Conservation (phyloP, 2,113 vertebrate species). For the Serinus canaria region DNA sequence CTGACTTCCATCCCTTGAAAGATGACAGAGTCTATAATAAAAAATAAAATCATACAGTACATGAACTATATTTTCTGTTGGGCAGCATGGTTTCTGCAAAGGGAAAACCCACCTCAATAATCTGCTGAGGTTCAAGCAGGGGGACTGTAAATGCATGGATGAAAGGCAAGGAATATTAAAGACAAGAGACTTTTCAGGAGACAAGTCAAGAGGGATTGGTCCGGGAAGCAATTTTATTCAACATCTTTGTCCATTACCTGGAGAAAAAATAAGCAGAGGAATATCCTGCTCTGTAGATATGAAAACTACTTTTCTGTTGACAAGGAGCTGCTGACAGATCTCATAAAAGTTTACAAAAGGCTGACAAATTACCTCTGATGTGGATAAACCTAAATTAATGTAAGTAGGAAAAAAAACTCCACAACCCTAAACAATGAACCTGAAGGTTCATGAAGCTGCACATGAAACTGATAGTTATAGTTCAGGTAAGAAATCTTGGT, state of each 20-base stretch:
- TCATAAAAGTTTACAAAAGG: not conserved
- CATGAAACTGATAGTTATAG: not conserved
- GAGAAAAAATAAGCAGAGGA: not conserved
- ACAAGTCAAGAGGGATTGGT: not conserved
- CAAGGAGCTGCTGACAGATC: not conserved
- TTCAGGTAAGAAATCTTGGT: not conserved
- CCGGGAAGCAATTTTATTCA: not conserved
- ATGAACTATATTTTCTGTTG: not conserved
- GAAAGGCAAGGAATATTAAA: not conserved
- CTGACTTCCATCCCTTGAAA: not conserved
- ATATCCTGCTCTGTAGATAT: not conserved
- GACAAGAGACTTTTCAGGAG: not conserved
- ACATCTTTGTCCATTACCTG: not conserved
- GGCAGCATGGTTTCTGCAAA: not conserved
- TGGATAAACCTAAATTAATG: not conserved
- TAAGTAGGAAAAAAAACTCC: not conserved
- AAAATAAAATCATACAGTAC: not conserved
- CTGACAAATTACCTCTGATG: accelerated
- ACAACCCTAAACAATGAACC: not conserved
- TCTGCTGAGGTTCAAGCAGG: not conserved
- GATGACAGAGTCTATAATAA: slow-evolving; percentile 2
- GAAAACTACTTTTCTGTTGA: not conserved
- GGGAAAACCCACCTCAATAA: not conserved
- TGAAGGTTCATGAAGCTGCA: not conserved
- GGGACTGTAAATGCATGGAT: not conserved